phyloP scores from a whole-genome alignment of 2,888 invertebrate genomes.

The Clunio marinus region DNA sequence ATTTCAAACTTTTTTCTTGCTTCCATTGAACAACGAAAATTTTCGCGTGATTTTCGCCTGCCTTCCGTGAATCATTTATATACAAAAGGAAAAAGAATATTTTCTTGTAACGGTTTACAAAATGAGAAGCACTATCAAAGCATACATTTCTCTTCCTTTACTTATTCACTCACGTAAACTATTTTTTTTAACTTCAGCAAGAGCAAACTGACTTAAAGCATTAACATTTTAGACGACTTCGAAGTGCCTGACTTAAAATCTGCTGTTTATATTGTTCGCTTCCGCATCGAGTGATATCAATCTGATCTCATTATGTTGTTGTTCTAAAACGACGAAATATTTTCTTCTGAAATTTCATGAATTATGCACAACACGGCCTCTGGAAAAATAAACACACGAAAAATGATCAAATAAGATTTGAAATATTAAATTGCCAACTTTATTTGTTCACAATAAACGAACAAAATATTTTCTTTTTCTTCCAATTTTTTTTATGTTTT shows the following conservation, averaged over 20 bases:
- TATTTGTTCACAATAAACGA: neutral
- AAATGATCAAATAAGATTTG: neutral
- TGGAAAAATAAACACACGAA: neutral
- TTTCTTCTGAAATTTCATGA: neutral
- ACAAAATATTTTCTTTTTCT: neutral
- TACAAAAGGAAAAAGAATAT: too few species aligned
- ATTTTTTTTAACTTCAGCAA: too few species aligned
- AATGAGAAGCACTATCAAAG: too few species aligned
- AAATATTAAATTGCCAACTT: conserved; percentile 4
- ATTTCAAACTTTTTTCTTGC: neutral
- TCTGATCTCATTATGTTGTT: neutral
- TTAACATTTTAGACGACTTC: too few species aligned
- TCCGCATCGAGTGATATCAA: neutral
- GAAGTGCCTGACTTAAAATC: neutral
- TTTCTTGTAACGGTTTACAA: too few species aligned
- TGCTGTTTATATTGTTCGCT: neutral
- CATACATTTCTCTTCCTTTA: too few species aligned
- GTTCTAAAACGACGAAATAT: neutral
- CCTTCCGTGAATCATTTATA: too few species aligned
- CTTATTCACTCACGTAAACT: too few species aligned
- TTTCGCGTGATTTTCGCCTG: neutral
- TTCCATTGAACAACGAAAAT: neutral
- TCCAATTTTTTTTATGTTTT: too few species aligned
- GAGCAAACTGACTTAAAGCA: too few species aligned
- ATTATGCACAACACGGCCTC: neutral